A percentile compares a stretch with the other conserved stretches of the same genome.
Evolutionary conservation across 2,113 vertebrate genomes (phyloP).

Genomic region (Dicerorhinus sumatrensis): DNA sequence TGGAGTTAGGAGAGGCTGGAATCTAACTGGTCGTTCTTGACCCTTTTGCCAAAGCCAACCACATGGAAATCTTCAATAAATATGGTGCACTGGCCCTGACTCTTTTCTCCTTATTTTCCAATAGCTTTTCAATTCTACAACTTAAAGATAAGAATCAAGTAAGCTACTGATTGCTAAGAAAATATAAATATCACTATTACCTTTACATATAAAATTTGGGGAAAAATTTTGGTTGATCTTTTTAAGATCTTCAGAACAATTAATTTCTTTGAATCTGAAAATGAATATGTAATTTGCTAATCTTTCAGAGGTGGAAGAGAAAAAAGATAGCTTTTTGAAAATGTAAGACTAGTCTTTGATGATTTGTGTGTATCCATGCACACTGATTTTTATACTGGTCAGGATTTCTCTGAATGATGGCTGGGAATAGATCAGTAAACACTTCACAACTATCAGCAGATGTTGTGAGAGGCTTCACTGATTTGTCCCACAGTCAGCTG

Average conservation of each 20-base stretch:
- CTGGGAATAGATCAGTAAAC: not conserved
- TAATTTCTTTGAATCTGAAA: not conserved
- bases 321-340: not conserved
- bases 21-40: not conserved
- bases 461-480: not conserved
- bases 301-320: not conserved
- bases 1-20: not conserved
- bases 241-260: not conserved
- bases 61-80: not conserved
- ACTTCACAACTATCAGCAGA: not conserved
- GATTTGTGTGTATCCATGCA: not conserved
- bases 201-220: not conserved
- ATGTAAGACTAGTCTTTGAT: not conserved
- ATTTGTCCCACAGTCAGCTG: slow-evolving; percentile 51
- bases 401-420: not conserved
- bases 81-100: rapidly evolving
- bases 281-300: not conserved
- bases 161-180: not conserved
- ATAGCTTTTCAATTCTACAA: not conserved
- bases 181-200: not conserved
- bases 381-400: not conserved
- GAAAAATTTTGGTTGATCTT: not conserved
- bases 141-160: not conserved
- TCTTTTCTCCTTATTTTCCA: not conserved
- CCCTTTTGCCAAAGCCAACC: not conserved